A percentile compares a stretch with the other conserved stretches of the same genome.
Conservation (phyloP, 2,888 invertebrate genomes). For the Dasypolia templi region DNA sequence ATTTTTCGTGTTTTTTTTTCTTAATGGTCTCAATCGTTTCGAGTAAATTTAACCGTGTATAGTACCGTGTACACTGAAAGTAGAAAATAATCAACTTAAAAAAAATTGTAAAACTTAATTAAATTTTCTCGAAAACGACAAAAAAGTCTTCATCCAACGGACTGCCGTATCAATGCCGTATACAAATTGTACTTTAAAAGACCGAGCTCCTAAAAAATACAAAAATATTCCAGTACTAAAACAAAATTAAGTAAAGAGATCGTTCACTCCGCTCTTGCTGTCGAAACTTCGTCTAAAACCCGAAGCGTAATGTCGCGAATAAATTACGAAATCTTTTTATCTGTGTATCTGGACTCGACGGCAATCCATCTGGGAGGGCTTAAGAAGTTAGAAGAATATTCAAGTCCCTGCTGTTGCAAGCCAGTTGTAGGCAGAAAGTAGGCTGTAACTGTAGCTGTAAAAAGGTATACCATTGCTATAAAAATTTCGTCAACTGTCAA, state of each 20-base stretch:
- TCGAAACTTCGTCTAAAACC: slow-evolving; percentile 58
- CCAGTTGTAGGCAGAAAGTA: too few relatives aligned
- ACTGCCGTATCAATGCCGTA: too few relatives aligned
- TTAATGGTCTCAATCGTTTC: too few relatives aligned
- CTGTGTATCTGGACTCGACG: slow-evolving; percentile 65
- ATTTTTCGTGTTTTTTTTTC: too few relatives aligned
- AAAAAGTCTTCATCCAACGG: slow-evolving; percentile 20
- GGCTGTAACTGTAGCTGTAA: neutral
- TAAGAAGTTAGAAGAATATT: slow-evolving; percentile 65
- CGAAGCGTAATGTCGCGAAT: slow-evolving; percentile 65
- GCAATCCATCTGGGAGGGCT: slow-evolving; percentile 64
- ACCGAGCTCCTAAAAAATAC: slow-evolving; percentile 32
- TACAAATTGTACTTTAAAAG: slow-evolving; percentile 20
- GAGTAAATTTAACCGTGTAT: too few relatives aligned
- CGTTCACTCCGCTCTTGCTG: slow-evolving; percentile 48
- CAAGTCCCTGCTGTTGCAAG: slow-evolving; percentile 19
- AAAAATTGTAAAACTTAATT: slow-evolving; percentile 24
- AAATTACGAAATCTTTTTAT: slow-evolving; percentile 72
- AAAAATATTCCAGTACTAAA: slow-evolving; percentile 42
- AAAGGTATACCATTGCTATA: too few relatives aligned
- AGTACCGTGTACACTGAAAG: neutral
- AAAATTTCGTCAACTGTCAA: neutral
- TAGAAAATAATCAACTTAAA: neutral
- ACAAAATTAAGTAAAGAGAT: slow-evolving; percentile 56
- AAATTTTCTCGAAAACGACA: slow-evolving; percentile 13